A percentile compares a stretch with the other conserved stretches of the same genome.
Evolutionary conservation across 2,888 invertebrate genomes (phyloP).

Genomic region (Drosophila vallismaia): DNA sequence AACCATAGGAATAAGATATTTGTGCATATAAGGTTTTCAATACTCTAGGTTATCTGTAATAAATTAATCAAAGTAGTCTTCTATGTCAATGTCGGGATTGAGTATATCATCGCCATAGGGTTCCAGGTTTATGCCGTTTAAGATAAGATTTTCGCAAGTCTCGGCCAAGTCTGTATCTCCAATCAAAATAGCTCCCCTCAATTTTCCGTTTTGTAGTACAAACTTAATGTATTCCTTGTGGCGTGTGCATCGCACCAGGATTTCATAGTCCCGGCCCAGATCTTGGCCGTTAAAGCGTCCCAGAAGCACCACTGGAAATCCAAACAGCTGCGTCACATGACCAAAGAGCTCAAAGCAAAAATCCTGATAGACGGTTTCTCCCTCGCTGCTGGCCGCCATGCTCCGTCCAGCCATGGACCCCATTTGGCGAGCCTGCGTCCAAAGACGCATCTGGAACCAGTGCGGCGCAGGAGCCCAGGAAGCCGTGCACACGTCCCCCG

Average conservation of each 20-base stretch:
- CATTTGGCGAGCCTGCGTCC: conserved; percentile 99
- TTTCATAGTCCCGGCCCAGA: conserved; percentile 91
- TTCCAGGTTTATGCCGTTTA: conserved; percentile 95
- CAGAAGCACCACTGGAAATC: conserved; percentile 94
- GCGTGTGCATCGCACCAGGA: conserved; percentile 92
- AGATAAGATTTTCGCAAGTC: conserved; percentile 98
- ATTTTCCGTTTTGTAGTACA: conserved; percentile 91
- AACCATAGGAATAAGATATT: conserved; percentile 17
- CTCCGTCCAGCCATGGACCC: conserved; percentile 96
- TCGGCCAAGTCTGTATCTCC: conserved; percentile 99
- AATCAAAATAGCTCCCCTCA: conserved; percentile 97
- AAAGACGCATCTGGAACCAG: conserved; percentile 97
- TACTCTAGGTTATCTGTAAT: conserved; percentile 17
- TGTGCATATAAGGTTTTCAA: conserved; percentile 20
- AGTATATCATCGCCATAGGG: conserved; percentile 95
- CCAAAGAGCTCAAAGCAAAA: conserved; percentile 99
- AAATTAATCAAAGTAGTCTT: conserved; percentile 98
- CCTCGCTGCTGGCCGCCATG: conserved; percentile 87
- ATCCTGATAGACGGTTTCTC: conserved; percentile 91
- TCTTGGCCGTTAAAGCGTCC: conserved; percentile 97
- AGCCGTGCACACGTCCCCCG: conserved; percentile 97
- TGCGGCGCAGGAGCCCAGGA: conserved; percentile 90
- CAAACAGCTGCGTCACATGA: conserved; percentile 97
- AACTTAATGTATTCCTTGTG: conserved; percentile 93
- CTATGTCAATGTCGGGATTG: conserved; percentile 98